Conservation (phyloP, 2,113 vertebrate genomes). For the Chrysochloris asiatica region DNA sequence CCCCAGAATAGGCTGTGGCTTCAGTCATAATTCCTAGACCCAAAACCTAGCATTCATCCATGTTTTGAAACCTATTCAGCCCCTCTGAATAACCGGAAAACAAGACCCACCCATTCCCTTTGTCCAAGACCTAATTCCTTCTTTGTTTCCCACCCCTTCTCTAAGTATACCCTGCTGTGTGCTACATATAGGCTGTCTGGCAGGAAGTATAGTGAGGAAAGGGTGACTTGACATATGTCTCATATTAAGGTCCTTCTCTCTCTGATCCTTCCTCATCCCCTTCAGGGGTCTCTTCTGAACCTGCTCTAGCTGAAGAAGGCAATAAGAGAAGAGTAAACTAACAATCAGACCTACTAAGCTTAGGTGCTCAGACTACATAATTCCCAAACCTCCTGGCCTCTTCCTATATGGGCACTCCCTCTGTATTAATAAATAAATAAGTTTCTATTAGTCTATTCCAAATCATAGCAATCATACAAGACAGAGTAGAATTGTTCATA, state of each 20-base stretch:
- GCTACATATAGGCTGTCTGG: not conserved
- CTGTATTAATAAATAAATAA: no score
- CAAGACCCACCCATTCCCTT: no score
- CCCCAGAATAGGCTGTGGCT: not conserved
- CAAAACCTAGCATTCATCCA: not conserved
- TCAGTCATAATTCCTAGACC: not conserved
- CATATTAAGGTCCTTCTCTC: not conserved
- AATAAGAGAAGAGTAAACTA: not conserved
- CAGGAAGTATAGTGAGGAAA: constrained; percentile 25
- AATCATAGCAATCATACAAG: no score
- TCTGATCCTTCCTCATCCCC: not conserved
- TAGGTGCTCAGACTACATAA: not conserved
- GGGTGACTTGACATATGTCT: not conserved
- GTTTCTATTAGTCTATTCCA: no score
- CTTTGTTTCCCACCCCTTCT: not conserved
- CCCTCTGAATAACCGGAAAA: not conserved
- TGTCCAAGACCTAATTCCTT: not conserved
- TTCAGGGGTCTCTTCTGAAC: not conserved
- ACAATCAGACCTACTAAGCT: not conserved
- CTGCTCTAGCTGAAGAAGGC: not conserved
- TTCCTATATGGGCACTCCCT: not conserved
- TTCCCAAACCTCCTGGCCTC: not conserved
- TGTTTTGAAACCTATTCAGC: not conserved
- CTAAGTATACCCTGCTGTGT: not conserved
- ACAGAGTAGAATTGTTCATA: no score